Base-by-base conservation (phyloP, 2,113 vertebrate species). In the Nipponia nippon region DNA sequence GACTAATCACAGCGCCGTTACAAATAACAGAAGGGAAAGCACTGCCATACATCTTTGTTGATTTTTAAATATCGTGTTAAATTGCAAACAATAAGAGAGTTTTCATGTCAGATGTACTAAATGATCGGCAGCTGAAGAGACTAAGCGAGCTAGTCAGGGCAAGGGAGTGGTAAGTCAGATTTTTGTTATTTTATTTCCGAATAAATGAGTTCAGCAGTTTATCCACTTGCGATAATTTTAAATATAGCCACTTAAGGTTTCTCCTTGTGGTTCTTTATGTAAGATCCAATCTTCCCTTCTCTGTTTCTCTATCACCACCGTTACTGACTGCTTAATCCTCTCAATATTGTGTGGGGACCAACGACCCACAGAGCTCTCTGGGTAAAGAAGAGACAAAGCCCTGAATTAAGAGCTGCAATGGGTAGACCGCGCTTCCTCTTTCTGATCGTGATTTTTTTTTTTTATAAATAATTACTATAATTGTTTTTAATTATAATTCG, bases 21-120 rank as follows among this genome's bases (percentile, higher is more conserved):
- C 63, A 86, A 92, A 92, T 93, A 89, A 89, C 91, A 96, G 91
- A 95, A 91, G 95, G 89, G 86, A 73, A 70, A 87, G 83, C 66
- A 12, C 65, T 89, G 78, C 73, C 44, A 26, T 87, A 47, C 63
- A 17, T 92, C 94, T 95, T 78, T 95, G 92, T 92, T 95, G 95
- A 79, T 89, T 91, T 82, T 82, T 59, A 91, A 89, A 82, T 71
- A 42, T 3, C 9, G 2, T 66, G 19, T 86, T 42, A 79, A 95
- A 82, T 32, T 77, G 73, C 56, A 87, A 94, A 94, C 66, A 81
- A 70, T 75, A 27, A 59, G 47, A 40, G 78, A 53, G 53, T 69
- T 94, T 56, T 91, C 13, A 6, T 36, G 19, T 85, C 78, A 63
- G 66, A 84, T 67, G 44, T 42, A 69, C 0, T 2, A 20, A 52